Evolutionary conservation across 1,140 invertebrate genomes (phyloP).

Genomic region (Heliconius himera): DNA sequence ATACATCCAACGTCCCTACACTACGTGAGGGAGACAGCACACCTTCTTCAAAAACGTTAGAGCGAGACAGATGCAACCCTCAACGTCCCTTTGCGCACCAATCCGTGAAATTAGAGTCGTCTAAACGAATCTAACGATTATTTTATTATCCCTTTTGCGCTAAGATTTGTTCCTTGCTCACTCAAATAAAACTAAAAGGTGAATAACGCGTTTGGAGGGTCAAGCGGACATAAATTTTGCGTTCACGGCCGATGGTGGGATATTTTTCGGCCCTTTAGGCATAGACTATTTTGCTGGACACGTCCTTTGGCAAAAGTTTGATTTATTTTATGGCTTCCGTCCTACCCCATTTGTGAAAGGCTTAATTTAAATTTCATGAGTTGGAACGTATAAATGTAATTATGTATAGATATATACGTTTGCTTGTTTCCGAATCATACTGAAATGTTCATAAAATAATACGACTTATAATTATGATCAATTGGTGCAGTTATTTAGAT

Average conservation of each 20-base stretch:
- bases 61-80: slow-evolving; percentile 58
- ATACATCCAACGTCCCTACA: slow-evolving; percentile 16
- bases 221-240: slow-evolving; percentile 75
- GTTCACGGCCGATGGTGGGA: slow-evolving; percentile 68
- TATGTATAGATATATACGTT: background rate
- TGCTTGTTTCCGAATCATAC: background rate
- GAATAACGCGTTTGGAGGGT: slow-evolving; percentile 76
- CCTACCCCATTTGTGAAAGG: slow-evolving; percentile 16
- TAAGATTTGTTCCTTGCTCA: slow-evolving; percentile 82
- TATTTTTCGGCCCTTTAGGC: slow-evolving; percentile 73
- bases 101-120: slow-evolving; percentile 80
- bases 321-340: slow-evolving; percentile 25
- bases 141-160: slow-evolving; percentile 81
- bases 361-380: slow-evolving; percentile 13
- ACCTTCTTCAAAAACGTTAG: slow-evolving; percentile 21
- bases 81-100: slow-evolving; percentile 76
- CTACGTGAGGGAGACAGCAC: slow-evolving; percentile 50
- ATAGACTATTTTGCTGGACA: slow-evolving; percentile 33
- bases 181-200: slow-evolving; percentile 82
- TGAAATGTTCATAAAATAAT: no score
- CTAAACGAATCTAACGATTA: slow-evolving; percentile 82
- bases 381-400: background rate
- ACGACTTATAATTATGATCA: no score
- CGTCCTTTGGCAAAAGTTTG: slow-evolving; percentile 29
- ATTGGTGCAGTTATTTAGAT: no score